Percentiles rank a stretch among this genome's conserved stretches.
phyloP scores from a whole-genome alignment of 2,888 invertebrate species.

The Lathronympha strigana region DNA sequence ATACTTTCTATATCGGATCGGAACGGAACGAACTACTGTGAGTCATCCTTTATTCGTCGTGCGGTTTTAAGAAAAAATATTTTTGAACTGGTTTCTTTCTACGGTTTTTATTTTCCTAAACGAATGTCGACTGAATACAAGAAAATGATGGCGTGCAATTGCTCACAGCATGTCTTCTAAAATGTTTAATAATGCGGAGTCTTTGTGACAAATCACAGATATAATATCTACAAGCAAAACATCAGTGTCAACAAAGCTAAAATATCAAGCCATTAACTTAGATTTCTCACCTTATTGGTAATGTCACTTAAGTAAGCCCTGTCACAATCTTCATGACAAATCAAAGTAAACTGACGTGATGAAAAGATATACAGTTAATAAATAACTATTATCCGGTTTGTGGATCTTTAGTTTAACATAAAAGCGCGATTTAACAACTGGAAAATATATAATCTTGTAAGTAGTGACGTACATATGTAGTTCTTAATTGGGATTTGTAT shows the following conservation, averaged over 20 bases:
- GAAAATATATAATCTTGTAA: slow-evolving; percentile 18
- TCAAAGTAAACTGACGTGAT: slow-evolving; percentile 24
- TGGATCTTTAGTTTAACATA: slow-evolving; percentile 37
- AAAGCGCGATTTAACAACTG: slow-evolving; percentile 32
- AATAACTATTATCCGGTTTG: slow-evolving; percentile 29
- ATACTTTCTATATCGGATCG: too few species aligned
- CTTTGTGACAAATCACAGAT: not conserved
- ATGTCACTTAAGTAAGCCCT: not conserved
- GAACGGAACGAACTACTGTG: too few species aligned
- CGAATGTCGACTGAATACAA: too few species aligned
- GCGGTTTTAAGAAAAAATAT: too few species aligned
- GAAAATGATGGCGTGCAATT: too few species aligned
- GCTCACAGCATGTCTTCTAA: not conserved
- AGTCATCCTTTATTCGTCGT: too few species aligned
- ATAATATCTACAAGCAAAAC: not conserved
- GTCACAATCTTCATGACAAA: slow-evolving; percentile 18
- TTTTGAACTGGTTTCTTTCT: too few species aligned
- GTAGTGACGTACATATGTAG: slow-evolving; percentile 18
- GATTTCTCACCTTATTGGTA: slow-evolving; percentile 4
- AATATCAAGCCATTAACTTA: slow-evolving; percentile 1
- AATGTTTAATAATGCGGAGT: not conserved
- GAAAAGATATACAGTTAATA: slow-evolving; percentile 39
- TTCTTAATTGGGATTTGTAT: slow-evolving; percentile 8
- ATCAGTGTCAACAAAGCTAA: slow-evolving; percentile 4
- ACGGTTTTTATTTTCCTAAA: too few species aligned